Conservation (phyloP, 1,140 invertebrate species). For the Leptestheria dahalacensis region DNA sequence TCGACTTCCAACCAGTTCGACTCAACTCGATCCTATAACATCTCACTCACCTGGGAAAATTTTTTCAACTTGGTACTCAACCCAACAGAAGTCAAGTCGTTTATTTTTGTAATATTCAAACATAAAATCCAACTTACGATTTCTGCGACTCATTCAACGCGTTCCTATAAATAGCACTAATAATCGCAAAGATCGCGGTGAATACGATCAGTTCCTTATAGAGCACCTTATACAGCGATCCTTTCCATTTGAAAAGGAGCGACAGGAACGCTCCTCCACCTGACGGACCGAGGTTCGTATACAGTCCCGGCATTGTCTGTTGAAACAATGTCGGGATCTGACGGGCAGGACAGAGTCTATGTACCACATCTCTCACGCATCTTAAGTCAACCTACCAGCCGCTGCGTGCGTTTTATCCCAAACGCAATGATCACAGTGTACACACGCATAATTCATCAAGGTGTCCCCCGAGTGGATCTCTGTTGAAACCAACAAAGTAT, state of each 20-base stretch:
- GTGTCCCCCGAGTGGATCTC: neutral
- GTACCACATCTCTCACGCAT: no score
- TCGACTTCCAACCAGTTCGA: neutral
- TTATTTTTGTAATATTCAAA: no score
- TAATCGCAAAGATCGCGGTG: conserved; percentile 37
- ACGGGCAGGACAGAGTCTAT: no score
- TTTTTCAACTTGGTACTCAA: no score
- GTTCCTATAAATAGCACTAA: conserved; percentile 44
- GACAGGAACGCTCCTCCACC: conserved; percentile 37
- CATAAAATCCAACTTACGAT: no score
- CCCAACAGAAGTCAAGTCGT: no score
- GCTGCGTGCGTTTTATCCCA: neutral
- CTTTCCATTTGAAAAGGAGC: conserved; percentile 53
- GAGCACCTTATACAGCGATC: conserved; percentile 57
- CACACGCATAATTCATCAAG: neutral
- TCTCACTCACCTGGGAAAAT: no score
- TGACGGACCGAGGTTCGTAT: neutral
- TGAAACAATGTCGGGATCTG: no score
- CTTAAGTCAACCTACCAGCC: no score
- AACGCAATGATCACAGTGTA: neutral
- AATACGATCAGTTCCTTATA: conserved; percentile 53
- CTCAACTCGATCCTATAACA: neutral
- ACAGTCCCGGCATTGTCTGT: neutral
- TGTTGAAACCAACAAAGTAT: neutral
- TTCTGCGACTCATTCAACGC: conserved; percentile 39